A percentile compares a stretch with the other conserved stretches of the same genome.
Conservation (phyloP, 64 coral and sea anemone genomes). For the Stichodactyla helianthus region DNA sequence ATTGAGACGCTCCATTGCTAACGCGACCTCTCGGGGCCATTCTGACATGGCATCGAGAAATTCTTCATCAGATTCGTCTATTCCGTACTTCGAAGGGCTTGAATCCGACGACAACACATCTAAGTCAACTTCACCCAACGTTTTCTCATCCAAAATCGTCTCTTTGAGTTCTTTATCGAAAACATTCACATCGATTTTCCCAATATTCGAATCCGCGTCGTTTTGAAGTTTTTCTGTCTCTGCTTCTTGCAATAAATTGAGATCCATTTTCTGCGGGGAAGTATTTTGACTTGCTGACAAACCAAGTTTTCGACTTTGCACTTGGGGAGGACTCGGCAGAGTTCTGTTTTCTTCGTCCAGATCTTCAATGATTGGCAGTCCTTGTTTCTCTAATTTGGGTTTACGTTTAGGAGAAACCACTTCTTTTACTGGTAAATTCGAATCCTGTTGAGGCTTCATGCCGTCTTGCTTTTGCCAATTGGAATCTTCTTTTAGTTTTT, state of each 20-base stretch:
- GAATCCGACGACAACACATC: conserved; percentile 23
- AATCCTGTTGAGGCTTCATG: not conserved
- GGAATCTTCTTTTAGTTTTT: not conserved
- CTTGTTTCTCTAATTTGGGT: conserved; percentile 2
- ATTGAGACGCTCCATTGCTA: conserved; percentile 8
- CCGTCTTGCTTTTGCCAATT: not conserved
- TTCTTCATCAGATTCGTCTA: conserved; percentile 29
- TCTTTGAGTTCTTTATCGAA: conserved; percentile 9
- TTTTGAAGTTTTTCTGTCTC: not conserved
- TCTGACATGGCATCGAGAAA: conserved; percentile 33
- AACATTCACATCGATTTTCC: not conserved
- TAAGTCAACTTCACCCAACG: conserved; percentile 1
- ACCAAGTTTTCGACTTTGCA: not conserved
- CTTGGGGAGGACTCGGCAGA: too few species aligned
- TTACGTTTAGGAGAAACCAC: not conserved
- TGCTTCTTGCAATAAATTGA: not conserved
- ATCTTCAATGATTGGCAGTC: not conserved
- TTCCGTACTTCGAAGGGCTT: conserved; percentile 23
- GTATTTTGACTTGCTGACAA: not conserved
- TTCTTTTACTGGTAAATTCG: not conserved
- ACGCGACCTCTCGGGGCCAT: conserved; percentile 18
- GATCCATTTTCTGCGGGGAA: not conserved
- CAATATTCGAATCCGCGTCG: not conserved
- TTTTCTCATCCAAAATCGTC: not conserved
- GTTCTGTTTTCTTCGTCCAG: not conserved